phyloP scores from a whole-genome alignment of 2,797 vertebrate genomes.

The Apodemus agrarius region DNA sequence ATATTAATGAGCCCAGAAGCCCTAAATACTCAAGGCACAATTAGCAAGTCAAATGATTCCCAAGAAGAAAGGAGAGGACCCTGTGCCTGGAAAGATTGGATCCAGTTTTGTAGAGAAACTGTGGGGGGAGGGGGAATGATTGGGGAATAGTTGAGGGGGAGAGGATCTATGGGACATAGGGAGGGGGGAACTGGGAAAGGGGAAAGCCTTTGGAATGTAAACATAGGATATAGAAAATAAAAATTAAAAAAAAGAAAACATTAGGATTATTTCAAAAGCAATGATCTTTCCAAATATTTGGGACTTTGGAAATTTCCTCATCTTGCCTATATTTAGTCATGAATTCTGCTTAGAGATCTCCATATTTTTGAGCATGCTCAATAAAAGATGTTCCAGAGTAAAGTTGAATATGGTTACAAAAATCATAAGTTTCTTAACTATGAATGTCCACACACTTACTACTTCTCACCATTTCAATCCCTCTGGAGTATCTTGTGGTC shows the following conservation, averaged over 20 bases:
- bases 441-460: not conserved
- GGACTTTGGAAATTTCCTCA: not conserved
- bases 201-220: too few species aligned
- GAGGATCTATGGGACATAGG: too few species aligned
- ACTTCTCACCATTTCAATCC: not conserved
- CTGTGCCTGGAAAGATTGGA: too few species aligned
- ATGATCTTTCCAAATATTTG: not conserved
- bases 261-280: not conserved
- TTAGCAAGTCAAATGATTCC: too few species aligned
- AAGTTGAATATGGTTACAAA: slow-evolving; percentile 22
- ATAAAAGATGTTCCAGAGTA: not conserved
- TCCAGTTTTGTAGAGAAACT: too few species aligned
- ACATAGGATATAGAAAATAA: too few species aligned
- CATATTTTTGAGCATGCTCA: not conserved
- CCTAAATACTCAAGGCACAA: too few species aligned
- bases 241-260: not conserved
- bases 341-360: not conserved
- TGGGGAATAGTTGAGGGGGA: too few species aligned
- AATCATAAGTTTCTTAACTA: not conserved
- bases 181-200: too few species aligned
- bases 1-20: too few species aligned
- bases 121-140: too few species aligned
- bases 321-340: not conserved
- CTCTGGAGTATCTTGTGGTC: not conserved
- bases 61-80: too few species aligned